phyloP scores from a whole-genome alignment of 2,797 vertebrate genomes.

The Sebastes minor region DNA sequence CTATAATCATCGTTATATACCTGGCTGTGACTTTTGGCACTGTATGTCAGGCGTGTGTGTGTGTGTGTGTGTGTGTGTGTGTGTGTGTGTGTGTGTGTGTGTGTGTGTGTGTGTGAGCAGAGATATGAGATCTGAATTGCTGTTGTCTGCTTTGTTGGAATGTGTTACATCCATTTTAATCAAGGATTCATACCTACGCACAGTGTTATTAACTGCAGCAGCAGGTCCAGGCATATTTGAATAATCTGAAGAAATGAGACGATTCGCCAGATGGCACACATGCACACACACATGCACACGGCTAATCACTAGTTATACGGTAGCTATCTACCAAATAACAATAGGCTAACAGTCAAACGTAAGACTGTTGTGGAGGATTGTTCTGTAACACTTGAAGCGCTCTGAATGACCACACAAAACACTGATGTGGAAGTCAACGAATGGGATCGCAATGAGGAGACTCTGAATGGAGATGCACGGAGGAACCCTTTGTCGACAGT shows the following conservation, averaged over 20 bases:
- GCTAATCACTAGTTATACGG: constrained; percentile 57
- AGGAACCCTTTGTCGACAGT: background rate
- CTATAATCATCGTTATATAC: constrained; percentile 53
- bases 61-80: background rate
- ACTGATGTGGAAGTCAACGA: background rate
- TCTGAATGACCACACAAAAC: background rate
- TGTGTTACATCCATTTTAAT: constrained; percentile 68
- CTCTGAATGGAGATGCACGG: background rate
- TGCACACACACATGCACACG: constrained; percentile 17
- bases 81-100: background rate
- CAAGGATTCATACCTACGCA: constrained; percentile 70
- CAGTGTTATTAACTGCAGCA: constrained; percentile 72
- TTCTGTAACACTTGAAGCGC: background rate
- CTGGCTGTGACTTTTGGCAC: constrained; percentile 54
- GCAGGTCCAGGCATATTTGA: constrained; percentile 76
- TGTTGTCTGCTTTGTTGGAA: constrained; percentile 60
- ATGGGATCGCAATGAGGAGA: background rate
- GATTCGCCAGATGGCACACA: constrained; percentile 70
- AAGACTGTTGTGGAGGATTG: background rate
- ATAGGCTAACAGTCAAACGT: constrained; percentile 26
- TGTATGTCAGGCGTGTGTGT: background rate
- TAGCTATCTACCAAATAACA: constrained; percentile 43
- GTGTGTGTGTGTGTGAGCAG: constrained; percentile 1
- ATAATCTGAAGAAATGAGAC: constrained; percentile 71
- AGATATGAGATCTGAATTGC: constrained; percentile 40